Base-by-base conservation (phyloP, 2,113 vertebrate species). In the Rhineura floridana region DNA sequence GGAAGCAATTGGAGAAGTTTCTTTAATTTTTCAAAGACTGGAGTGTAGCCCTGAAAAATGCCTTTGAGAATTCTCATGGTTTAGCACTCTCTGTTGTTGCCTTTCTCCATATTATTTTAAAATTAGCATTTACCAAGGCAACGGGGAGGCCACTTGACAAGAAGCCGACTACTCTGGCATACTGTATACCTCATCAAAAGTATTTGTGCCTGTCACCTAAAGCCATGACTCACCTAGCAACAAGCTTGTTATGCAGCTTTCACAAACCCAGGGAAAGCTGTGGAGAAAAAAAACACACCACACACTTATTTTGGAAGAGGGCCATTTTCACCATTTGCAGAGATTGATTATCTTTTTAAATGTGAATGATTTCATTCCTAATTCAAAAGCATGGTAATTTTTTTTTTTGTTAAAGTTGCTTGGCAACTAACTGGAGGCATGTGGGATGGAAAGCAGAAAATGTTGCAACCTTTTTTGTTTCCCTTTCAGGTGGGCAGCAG, bases 391-490 rank as follows among this genome's bases (percentile, higher is more conserved):
- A 30, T 12, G 15, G 1, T 1, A 2, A 36, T 77, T 4, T 65
- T 81, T 13, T 23, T 81, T 21, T 76, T 19, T 52, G 84, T 21
- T 90, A 62, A 90, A 2, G 86, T 94, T 93, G 89, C 93, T 67
- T 88, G 87, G 92, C 89, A 93, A 94, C 92, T 9, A 84, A 39
- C 72, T 50, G 21, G 28, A 23, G 39, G 8, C n/a, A 48, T n/a
- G 25, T 21, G 23, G 25, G 44, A 69, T 83, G 42, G 72, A 69
- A 92, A 81, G 25, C 67, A n/a, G n/a, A 52, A 9, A 3, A 0
- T 2, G 1, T 8, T 6, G 19, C 21, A 67, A 42, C 44, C 55
- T 83, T 89, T 85, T 86, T 88, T 28, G 25, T 76, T 90, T n/a
- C 52, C 69, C 50, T 65, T 83, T 39, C 67, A 77, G 62, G 21